Conservation (phyloP, 2,797 vertebrate species). For the Enteromius afrohamiltoni region DNA sequence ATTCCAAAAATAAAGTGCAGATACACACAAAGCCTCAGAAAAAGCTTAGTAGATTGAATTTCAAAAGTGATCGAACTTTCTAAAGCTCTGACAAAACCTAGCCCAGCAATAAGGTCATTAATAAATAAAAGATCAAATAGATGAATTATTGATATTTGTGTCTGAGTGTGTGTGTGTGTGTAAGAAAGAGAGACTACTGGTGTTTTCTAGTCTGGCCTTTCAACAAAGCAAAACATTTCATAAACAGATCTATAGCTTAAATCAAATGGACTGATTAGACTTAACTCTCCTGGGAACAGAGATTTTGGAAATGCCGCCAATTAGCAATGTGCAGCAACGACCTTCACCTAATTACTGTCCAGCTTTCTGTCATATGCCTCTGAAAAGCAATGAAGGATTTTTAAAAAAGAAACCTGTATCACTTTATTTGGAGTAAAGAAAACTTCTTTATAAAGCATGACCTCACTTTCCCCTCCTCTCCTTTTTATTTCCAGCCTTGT, state of each 20-base stretch:
- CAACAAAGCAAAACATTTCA: constrained; percentile 12
- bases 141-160: constrained; percentile 73
- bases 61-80: constrained; percentile 44
- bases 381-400: background rate
- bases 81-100: constrained; percentile 28
- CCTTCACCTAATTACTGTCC: constrained; percentile 8
- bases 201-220: constrained; percentile 15
- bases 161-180: constrained; percentile 53
- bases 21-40: background rate
- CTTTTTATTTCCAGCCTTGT: background rate
- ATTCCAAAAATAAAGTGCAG: background rate
- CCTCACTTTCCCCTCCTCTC: background rate
- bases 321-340: constrained; percentile 4
- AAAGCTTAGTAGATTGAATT: background rate
- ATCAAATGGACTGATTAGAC: background rate
- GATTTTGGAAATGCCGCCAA: constrained; percentile 2
- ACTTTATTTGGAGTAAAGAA: background rate
- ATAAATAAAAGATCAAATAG: constrained; percentile 77
- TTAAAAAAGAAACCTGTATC: background rate
- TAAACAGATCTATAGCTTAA: constrained; percentile 5
- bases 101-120: constrained; percentile 70
- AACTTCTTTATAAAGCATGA: background rate
- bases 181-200: background rate
- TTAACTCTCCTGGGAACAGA: background rate
- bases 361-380: background rate